Conservation (phyloP, 2,113 vertebrate genomes). For the Cinclus cinclus region DNA sequence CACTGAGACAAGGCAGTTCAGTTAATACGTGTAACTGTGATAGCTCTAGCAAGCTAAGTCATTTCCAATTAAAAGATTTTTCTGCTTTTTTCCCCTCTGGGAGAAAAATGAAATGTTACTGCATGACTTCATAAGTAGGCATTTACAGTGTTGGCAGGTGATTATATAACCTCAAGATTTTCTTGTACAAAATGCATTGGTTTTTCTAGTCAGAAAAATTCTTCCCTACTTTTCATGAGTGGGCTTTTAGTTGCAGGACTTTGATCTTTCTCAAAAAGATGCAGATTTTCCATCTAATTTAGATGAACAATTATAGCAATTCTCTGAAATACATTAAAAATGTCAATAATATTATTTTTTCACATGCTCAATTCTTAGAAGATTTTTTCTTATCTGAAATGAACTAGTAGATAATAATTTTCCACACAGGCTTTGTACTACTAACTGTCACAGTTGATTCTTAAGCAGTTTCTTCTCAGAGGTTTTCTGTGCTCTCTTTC, state of each 20-base stretch:
- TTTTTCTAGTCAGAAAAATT: conserved; percentile 9
- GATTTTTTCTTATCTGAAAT: neutral
- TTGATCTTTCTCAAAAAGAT: neutral
- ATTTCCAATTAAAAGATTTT: conserved; percentile 33
- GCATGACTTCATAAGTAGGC: conserved; percentile 51
- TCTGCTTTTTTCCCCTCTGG: neutral
- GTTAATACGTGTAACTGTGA: neutral
- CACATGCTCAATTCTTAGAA: neutral
- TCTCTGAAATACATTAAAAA: neutral
- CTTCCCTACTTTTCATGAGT: conserved; percentile 14
- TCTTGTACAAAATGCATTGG: neutral
- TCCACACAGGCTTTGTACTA: neutral
- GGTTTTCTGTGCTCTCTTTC: neutral
- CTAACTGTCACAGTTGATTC: neutral
- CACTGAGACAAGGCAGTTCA: neutral
- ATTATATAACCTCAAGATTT: conserved; percentile 48
- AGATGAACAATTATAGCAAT: neutral
- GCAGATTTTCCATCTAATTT: neutral
- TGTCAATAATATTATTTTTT: neutral
- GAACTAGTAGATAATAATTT: neutral
- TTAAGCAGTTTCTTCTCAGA: neutral
- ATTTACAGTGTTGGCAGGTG: conserved; percentile 49
- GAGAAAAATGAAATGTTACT: conserved; percentile 46
- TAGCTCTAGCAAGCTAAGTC: conserved; percentile 1
- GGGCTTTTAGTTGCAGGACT: neutral